Conservation (phyloP, 2,113 vertebrate genomes). For the Mesitornis unicolor region DNA sequence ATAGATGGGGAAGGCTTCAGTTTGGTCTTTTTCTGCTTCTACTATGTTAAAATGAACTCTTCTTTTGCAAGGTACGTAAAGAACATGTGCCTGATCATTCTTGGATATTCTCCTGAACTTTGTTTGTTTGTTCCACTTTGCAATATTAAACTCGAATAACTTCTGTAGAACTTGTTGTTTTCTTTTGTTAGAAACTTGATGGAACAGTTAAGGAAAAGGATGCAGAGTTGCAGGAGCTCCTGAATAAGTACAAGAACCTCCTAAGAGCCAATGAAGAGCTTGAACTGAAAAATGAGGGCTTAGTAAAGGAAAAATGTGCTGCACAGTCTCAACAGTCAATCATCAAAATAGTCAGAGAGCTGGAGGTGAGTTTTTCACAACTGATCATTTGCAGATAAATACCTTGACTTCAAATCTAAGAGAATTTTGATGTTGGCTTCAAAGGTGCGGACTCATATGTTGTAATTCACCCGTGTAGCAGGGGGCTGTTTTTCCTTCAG, state of each 20-base stretch:
- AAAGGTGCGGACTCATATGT: not conserved
- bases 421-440: not conserved
- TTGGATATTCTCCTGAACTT: not conserved
- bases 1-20: not conserved
- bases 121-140: not conserved
- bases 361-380: conserved; percentile 76
- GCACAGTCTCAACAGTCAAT: conserved; percentile 79
- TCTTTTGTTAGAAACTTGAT: conserved; percentile 78
- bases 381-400: not conserved
- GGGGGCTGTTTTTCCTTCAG: not conserved
- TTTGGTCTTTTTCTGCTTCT: not conserved
- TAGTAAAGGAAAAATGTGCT: conserved; percentile 80
- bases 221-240: conserved; percentile 79
- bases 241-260: conserved; percentile 77
- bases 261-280: conserved; percentile 80
- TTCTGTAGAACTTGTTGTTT: not conserved
- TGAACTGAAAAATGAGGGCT: conserved; percentile 78
- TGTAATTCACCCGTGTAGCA: not conserved
- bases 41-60: not conserved
- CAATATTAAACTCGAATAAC: not conserved
- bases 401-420: not conserved
- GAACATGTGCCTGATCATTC: not conserved
- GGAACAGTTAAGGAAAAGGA: conserved; percentile 83
- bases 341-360: conserved; percentile 78
- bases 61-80: not conserved